A percentile compares a stretch with the other conserved stretches of the same genome.
These are phyloP conservation scores for Stegostoma tigrinum DNA, from an alignment of 2,113 vertebrate genomes.

Conservation along the genomic window DNA sequence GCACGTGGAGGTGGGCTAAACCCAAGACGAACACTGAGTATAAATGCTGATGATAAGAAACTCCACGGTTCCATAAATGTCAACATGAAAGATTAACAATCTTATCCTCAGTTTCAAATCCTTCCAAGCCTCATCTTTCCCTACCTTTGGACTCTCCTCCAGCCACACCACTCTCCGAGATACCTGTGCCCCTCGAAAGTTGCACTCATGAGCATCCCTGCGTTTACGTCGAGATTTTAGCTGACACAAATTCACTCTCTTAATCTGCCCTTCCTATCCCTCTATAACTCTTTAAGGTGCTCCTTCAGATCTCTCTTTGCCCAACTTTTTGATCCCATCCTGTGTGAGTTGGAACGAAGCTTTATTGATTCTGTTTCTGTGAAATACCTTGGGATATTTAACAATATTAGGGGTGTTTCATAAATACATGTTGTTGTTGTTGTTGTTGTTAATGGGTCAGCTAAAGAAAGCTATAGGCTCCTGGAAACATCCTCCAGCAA, in stretches of 20 bases:
- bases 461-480: neutral
- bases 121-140: neutral
- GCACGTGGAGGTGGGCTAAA: neutral
- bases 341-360: neutral
- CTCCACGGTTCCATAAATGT: neutral
- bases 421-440: neutral
- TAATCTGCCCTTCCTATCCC: too few species aligned
- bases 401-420: neutral
- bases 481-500: neutral
- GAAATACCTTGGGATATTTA: neutral
- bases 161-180: too few species aligned
- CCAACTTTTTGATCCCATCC: too few species aligned
- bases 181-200: too few species aligned
- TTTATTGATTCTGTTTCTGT: neutral
- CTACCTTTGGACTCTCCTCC: too few species aligned
- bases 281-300: neutral
- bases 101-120: neutral
- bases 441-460: neutral
- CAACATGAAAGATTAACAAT: neutral
- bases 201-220: too few species aligned
- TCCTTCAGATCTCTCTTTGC: too few species aligned
- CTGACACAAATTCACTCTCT: neutral
- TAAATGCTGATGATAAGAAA: neutral
- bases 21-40: neutral
- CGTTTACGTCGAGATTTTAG: neutral